Conservation (phyloP, 2,888 invertebrate genomes). For the Vandiemenella viatica region DNA sequence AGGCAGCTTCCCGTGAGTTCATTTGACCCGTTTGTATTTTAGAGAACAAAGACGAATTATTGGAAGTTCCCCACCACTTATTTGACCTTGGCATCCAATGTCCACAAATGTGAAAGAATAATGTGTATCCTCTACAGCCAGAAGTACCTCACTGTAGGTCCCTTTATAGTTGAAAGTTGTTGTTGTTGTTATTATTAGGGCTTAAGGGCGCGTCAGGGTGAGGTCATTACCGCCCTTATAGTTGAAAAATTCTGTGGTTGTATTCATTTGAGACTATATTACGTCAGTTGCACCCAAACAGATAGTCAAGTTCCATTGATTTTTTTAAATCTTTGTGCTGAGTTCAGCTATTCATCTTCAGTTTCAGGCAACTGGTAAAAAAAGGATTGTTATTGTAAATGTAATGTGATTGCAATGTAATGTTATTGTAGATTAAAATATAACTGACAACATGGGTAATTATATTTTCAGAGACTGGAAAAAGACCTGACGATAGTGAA, state of each 20-base stretch:
- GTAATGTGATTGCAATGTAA: too few relatives aligned
- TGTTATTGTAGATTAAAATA: too few relatives aligned
- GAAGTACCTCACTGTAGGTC: background rate
- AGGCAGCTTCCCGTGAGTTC: slow-evolving; percentile 12
- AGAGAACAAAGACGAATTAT: slow-evolving; percentile 8
- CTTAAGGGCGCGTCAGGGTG: too few relatives aligned
- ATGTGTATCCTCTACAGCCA: background rate
- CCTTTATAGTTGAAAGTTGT: too few relatives aligned
- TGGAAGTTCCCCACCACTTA: slow-evolving; percentile 10
- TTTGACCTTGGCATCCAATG: slow-evolving; percentile 5
- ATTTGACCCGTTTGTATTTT: background rate
- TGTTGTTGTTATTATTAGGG: too few relatives aligned
- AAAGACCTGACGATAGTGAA: background rate
- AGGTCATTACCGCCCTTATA: too few relatives aligned
- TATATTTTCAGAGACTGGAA: slow-evolving; percentile 3
- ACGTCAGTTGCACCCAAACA: background rate
- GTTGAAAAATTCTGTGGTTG: background rate
- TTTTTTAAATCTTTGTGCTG: too few relatives aligned
- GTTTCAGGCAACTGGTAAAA: too few relatives aligned
- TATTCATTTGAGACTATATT: background rate
- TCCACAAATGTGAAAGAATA: slow-evolving; percentile 1
- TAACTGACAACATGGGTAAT: background rate
- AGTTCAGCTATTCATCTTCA: too few relatives aligned
- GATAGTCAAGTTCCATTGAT: background rate
- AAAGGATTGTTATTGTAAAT: too few relatives aligned